Evolutionary conservation across 2,888 invertebrate genomes (phyloP), one percentile per base, ranked within the genome.

Genomic region (Trichacis sp.): DNA sequence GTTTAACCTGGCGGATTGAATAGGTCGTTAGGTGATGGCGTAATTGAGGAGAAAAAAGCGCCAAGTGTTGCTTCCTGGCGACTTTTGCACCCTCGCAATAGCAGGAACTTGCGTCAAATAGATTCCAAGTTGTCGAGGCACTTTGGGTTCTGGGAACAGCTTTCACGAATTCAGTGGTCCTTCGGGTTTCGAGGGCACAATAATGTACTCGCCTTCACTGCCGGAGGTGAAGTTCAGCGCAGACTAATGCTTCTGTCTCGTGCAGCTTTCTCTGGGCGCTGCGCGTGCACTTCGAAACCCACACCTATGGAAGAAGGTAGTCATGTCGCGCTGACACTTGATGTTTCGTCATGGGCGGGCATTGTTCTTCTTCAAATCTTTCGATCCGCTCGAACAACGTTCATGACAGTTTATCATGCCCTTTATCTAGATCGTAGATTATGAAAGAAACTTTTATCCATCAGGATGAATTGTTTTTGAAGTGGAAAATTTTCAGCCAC

Each of bases 261-360:
- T 19, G 49, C 49, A 30, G 4, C 47, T 20, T 57, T 63, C 55
- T 51, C 50, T 50, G 42, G 60, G 56, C 36, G 63, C 63, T 56
- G 40, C 53, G 54, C 57, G 57, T 63, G 57, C 63, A 63, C 63
- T 67, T 63, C 43, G 51, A 50, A 58, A 55, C 48, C 60, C 63
- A 55, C 68, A 61, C 57, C 63, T 59, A 61, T 59, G 48, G 58
- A 50, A 45, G 18, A n/a, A 15, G 8, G n/a, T 9, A n/a, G 45
- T 15, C 15, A 11, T 42, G 17, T 18, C 42, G 42, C 42, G 14
- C 6, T 11, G 5, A 18, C 42, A 42, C 42, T 42, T 42, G n/a
- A 17, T 42, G 9, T 42, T 18, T 36, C 14, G 36, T 36, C 36
- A 11, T 11, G 36, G 36, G 11, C 3, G 4, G 2, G 11, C 11